Conservation (phyloP, 2,888 invertebrate genomes). For the Dynastes grantii region DNA sequence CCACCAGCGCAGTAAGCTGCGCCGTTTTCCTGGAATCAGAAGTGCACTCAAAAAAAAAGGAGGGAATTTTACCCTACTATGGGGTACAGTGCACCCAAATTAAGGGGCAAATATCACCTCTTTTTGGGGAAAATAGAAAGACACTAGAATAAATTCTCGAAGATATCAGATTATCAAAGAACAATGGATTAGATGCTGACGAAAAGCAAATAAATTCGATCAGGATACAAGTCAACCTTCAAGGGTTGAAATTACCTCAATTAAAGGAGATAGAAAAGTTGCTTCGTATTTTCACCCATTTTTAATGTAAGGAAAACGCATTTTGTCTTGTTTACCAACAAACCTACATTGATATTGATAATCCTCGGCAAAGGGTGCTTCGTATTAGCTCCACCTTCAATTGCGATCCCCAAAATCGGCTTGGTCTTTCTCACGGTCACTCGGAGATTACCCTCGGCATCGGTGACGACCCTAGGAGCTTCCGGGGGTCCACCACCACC, state of each 20-base stretch:
- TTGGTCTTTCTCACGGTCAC: conserved; percentile 94
- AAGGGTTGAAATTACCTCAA: too few relatives aligned
- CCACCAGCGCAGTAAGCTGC: conserved; percentile 95
- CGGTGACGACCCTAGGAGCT: conserved; percentile 80
- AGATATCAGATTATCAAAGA: too few relatives aligned
- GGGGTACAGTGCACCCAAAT: too few relatives aligned
- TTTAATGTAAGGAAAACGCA: too few relatives aligned
- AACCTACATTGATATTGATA: conserved; percentile 94
- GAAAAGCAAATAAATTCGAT: too few relatives aligned
- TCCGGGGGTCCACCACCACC: conserved; percentile 53
- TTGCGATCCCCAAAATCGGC: conserved; percentile 95
- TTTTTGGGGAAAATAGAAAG: too few relatives aligned
- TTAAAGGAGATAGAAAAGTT: too few relatives aligned
- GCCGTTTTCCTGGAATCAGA: conserved; percentile 87
- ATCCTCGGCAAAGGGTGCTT: conserved; percentile 95
- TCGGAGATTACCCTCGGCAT: conserved; percentile 90
- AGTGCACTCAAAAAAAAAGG: background rate
- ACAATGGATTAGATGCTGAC: too few relatives aligned
- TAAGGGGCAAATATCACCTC: too few relatives aligned
- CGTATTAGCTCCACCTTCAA: conserved; percentile 97
- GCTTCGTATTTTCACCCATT: background rate
- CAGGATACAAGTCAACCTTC: too few relatives aligned
- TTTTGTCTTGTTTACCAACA: too few relatives aligned
- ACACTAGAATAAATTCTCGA: too few relatives aligned
- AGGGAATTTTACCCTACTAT: conserved; percentile 2